A percentile compares a stretch with the other conserved stretches of the same genome.
phyloP scores from a whole-genome alignment of 2,797 vertebrate genomes.

The Lates japonicus region DNA sequence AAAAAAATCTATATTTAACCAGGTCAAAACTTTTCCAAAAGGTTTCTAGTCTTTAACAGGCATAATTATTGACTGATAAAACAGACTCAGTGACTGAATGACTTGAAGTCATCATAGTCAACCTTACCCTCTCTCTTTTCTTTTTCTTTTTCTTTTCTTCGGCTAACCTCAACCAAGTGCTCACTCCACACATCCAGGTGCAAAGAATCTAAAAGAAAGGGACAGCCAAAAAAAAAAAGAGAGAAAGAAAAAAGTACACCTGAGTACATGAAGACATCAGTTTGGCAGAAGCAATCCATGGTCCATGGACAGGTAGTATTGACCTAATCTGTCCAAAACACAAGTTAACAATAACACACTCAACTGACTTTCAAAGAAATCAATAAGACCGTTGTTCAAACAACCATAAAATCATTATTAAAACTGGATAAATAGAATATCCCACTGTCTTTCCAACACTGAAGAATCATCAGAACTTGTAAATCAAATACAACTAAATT shows the following conservation, averaged over 20 bases:
- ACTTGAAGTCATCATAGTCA: slow-evolving; percentile 52
- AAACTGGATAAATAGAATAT: neutral
- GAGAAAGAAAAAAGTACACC: neutral
- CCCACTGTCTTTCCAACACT: slow-evolving; percentile 3
- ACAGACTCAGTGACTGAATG: slow-evolving; percentile 40
- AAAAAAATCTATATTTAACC: neutral
- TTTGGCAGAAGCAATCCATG: neutral
- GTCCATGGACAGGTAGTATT: neutral
- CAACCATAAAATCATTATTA: neutral
- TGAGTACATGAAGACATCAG: neutral
- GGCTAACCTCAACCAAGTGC: neutral
- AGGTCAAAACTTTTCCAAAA: neutral
- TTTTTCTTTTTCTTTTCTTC: slow-evolving; percentile 17
- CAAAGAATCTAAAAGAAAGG: neutral
- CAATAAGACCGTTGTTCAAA: neutral
- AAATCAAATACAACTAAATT: neutral
- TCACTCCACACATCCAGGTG: slow-evolving; percentile 19
- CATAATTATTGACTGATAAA: neutral
- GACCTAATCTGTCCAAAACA: neutral
- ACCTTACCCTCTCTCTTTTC: slow-evolving; percentile 27
- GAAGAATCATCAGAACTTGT: neutral
- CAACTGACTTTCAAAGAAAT: slow-evolving; percentile 4
- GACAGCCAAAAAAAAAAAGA: neutral
- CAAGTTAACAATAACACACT: neutral
- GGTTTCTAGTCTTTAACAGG: neutral